Evolutionary conservation across 2,888 invertebrate species (phyloP).

Genomic region (Drosophila prolongata): DNA sequence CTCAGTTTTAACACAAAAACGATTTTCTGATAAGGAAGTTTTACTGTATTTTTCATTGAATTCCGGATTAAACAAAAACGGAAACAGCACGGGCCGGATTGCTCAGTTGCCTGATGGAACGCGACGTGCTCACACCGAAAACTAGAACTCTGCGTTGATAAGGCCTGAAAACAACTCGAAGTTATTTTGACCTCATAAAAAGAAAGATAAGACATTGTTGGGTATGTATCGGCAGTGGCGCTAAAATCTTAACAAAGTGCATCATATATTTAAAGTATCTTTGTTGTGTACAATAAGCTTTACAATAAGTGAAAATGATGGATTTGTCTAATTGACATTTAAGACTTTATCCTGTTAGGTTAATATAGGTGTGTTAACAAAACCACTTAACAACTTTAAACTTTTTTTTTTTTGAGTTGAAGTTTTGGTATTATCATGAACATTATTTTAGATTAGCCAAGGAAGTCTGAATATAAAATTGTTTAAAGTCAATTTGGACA

Average conservation of each 20-base stretch:
- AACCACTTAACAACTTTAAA: neutral
- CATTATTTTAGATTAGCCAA: too few relatives aligned
- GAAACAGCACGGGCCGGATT: conserved; percentile 48
- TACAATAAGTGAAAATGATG: neutral
- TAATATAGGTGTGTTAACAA: neutral
- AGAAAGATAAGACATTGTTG: conserved; percentile 33
- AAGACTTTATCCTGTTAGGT: neutral
- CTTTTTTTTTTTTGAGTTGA: too few relatives aligned
- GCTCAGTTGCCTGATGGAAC: conserved; percentile 58
- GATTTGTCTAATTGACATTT: neutral
- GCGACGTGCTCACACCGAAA: conserved; percentile 55
- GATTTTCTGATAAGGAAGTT: conserved; percentile 3
- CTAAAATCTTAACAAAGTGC: conserved; percentile 4
- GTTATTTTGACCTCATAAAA: conserved; percentile 40
- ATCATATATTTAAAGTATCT: neutral
- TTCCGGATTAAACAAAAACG: conserved; percentile 68
- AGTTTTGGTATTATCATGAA: too few relatives aligned
- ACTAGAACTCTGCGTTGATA: conserved; percentile 45
- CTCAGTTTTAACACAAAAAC: neutral
- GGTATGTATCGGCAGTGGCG: conserved; percentile 18
- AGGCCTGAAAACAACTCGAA: conserved; percentile 24
- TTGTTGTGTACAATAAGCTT: neutral
- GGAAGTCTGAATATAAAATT: too few relatives aligned
- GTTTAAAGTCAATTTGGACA: too few relatives aligned
- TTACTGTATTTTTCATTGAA: conserved; percentile 20